These are phyloP conservation scores for Drosophila ambigua DNA, from an alignment of 1,140 invertebrate species.

Conservation along the genomic window DNA sequence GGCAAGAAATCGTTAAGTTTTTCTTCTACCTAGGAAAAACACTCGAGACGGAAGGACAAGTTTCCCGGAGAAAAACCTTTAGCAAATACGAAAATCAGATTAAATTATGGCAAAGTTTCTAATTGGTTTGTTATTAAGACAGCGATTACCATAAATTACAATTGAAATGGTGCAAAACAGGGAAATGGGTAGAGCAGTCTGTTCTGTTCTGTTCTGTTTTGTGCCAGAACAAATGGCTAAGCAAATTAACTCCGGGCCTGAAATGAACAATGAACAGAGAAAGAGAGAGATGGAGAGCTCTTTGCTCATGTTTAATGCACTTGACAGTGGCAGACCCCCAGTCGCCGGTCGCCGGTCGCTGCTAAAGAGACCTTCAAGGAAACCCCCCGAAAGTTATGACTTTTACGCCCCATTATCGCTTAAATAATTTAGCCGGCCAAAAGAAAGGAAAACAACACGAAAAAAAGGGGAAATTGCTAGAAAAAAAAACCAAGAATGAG, in stretches of 20 bases:
- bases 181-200: slow-evolving; percentile 21
- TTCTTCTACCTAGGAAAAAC: slow-evolving; percentile 10
- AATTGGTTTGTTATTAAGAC: slow-evolving; percentile 67
- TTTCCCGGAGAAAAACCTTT: slow-evolving; percentile 16
- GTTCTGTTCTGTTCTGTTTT: slow-evolving; percentile 20
- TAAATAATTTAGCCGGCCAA: slow-evolving; percentile 69
- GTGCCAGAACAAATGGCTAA: slow-evolving; percentile 17
- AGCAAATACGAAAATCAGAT: slow-evolving; percentile 45
- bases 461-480: slow-evolving; percentile 35
- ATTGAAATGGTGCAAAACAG: slow-evolving; percentile 14
- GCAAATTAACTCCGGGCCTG: slow-evolving; percentile 19
- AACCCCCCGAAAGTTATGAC: slow-evolving; percentile 59
- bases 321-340: slow-evolving; percentile 40
- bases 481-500: slow-evolving; percentile 20
- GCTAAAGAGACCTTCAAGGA: slow-evolving; percentile 32
- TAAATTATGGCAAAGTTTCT: slow-evolving; percentile 69
- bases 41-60: slow-evolving; percentile 10
- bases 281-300: slow-evolving; percentile 20
- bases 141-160: slow-evolving; percentile 61
- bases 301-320: slow-evolving; percentile 53
- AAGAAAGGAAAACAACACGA: slow-evolving; percentile 9
- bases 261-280: slow-evolving; percentile 12
- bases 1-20: slow-evolving; percentile 50
- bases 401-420: slow-evolving; percentile 75
- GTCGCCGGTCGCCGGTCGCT: no score